These are phyloP conservation scores for Asteroscopus sphinx DNA, from an alignment of 2,888 invertebrate species.

Conservation along the genomic window DNA sequence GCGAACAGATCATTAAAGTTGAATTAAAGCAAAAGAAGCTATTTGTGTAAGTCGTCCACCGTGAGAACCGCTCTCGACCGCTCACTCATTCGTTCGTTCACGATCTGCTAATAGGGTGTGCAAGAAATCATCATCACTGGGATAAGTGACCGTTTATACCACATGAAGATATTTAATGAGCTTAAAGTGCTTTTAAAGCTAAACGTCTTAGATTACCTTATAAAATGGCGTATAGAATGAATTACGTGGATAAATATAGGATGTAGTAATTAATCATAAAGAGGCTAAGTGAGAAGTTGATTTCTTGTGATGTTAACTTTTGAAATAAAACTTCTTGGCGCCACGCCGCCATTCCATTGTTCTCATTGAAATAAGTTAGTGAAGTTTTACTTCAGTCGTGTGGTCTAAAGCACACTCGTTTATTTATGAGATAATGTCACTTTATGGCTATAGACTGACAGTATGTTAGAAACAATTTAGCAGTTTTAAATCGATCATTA, in stretches of 20 bases:
- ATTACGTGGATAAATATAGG: not conserved
- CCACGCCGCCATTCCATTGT: too few species aligned
- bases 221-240: conserved; percentile 8
- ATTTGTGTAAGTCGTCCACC: conserved; percentile 76
- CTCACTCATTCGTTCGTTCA: conserved; percentile 77
- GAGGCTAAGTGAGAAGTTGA: not conserved
- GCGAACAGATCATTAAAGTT: conserved; percentile 87
- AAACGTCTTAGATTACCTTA: conserved; percentile 24
- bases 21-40: conserved; percentile 86
- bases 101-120: conserved; percentile 71
- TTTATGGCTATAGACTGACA: not conserved
- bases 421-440: not conserved
- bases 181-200: conserved; percentile 10
- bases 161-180: conserved; percentile 36
- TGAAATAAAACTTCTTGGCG: too few species aligned
- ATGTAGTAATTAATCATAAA: conserved; percentile 4
- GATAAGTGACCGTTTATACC: conserved; percentile 50
- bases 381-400: too few species aligned
- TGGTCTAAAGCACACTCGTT: too few species aligned
- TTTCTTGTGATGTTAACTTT: not conserved
- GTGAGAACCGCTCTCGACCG: conserved; percentile 80
- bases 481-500: too few species aligned
- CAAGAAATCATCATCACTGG: conserved; percentile 40
- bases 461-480: not conserved
- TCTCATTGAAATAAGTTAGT: too few species aligned